Evolutionary conservation across 1,140 invertebrate species (phyloP), one percentile per base, ranked within the genome.

Genomic region (Ceratina australensis): DNA sequence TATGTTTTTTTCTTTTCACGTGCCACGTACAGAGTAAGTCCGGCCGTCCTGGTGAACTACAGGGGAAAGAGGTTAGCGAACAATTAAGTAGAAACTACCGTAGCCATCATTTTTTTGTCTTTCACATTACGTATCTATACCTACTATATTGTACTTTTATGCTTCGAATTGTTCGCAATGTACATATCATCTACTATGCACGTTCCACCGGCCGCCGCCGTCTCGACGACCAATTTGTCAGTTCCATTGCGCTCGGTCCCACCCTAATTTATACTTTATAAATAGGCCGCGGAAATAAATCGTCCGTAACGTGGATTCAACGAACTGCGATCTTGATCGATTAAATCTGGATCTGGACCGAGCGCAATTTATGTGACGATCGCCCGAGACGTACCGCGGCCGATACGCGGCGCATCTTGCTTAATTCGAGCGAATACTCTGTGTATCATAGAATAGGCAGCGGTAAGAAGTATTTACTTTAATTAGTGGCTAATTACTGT

Each of bases 41-140:
- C 85, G 89, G 88, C 81, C 92, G 93, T 83, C 93, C 92, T 88
- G 93, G 92, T 84, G 91, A 90, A 89, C 87, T 93, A 80, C 91
- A 92, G 88, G 91, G 91, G 72, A 92, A 92, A 88, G 90, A 91
- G 93, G 93, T 93, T 93, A 93, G 93, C 83, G 56, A 20, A 88
- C 85, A 42, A 42, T 42, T 42, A 42, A 42, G 33, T 42, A 42
- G 33, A 42, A 42, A 42, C 33, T 42, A 42, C 33, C 33, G 33
- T 42, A 42, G 33, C 33, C 33, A 87, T 78, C 69, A 42, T 10
- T 59, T n/a, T n/a, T 75, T 16, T 67, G 24, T 67, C 65, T 15
- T 72, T 28, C 60, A 7, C 24, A 54, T 24, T 57, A 54, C 4
- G 18, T 42, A 20, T 28, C 15, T 28, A 8, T 26, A 15, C 26